Percentiles rank a stretch among this genome's conserved stretches.
Evolutionary conservation across 2,113 vertebrate species (phyloP).

Genomic region (Python bivittatus): DNA sequence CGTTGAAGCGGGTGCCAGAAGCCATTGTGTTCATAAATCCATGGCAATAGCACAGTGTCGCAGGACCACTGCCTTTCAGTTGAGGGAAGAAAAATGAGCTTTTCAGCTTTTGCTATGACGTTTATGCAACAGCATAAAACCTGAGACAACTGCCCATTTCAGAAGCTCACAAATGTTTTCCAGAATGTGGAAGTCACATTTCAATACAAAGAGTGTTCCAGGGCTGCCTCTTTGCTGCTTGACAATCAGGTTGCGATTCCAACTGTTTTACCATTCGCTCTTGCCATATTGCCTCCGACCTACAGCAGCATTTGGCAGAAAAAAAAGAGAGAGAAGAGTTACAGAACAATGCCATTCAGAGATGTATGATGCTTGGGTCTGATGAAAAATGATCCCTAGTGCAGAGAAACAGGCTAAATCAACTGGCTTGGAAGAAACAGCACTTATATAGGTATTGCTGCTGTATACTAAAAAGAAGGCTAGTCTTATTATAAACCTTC

Average conservation of each 20-base stretch:
- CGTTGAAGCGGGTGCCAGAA: slow-evolving; percentile 14
- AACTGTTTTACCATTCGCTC: rapidly evolving
- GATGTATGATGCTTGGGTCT: background rate
- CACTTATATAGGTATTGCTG: background rate
- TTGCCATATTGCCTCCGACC: background rate
- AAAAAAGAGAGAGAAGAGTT: rapidly evolving
- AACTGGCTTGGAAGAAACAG: background rate
- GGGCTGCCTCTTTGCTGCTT: background rate
- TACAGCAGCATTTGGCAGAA: background rate
- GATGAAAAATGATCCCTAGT: background rate
- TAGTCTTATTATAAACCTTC: background rate
- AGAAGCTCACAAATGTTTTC: background rate
- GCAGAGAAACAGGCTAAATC: background rate
- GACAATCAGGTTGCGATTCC: background rate
- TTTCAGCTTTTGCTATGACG: slow-evolving; percentile 19
- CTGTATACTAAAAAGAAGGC: background rate
- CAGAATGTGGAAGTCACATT: background rate
- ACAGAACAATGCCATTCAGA: background rate
- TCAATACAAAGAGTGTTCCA: background rate
- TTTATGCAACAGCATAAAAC: background rate
- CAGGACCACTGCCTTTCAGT: background rate
- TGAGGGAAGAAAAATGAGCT: slow-evolving; percentile 11
- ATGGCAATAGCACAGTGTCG: slow-evolving; percentile 9
- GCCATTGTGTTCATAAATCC: slow-evolving; percentile 24
- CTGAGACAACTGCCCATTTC: background rate